These are phyloP conservation scores for Sebastes itinus DNA, from an alignment of 2,797 vertebrate species.

Conservation along the genomic window DNA sequence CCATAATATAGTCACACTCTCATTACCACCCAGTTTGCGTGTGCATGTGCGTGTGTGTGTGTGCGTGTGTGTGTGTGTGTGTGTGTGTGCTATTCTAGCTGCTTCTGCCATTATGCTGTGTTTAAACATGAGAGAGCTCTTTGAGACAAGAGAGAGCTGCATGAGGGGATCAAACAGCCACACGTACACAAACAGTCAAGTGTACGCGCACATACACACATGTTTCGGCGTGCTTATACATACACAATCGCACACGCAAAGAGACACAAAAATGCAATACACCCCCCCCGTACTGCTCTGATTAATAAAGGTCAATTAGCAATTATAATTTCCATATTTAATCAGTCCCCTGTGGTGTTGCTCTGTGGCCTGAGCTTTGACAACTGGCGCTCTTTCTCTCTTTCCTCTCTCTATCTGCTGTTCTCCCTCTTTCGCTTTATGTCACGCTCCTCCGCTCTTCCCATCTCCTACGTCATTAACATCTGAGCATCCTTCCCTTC, in stretches of 20 bases:
- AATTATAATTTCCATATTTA: constrained; percentile 88
- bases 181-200: constrained; percentile 46
- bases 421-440: constrained; percentile 49
- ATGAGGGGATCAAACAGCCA: constrained; percentile 64
- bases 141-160: constrained; percentile 68
- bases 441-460: constrained; percentile 60
- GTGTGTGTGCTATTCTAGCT: constrained; percentile 37
- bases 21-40: constrained; percentile 52
- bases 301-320: constrained; percentile 89
- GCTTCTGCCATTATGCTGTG: constrained; percentile 70
- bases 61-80: neutral
- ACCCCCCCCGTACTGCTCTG: constrained; percentile 69
- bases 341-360: constrained; percentile 82
- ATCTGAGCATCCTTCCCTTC: constrained; percentile 64
- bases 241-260: constrained; percentile 6
- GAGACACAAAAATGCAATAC: constrained; percentile 43
- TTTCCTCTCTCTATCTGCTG: constrained; percentile 7
- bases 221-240: constrained; percentile 15
- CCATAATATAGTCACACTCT: constrained; percentile 56
- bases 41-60: neutral
- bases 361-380: constrained; percentile 77
- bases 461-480: constrained; percentile 68
- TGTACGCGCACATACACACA: constrained; percentile 14
- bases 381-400: constrained; percentile 45
- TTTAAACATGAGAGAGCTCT: constrained; percentile 80